phyloP scores from a whole-genome alignment of 2,113 vertebrate genomes.

The Engraulis encrasicolus region DNA sequence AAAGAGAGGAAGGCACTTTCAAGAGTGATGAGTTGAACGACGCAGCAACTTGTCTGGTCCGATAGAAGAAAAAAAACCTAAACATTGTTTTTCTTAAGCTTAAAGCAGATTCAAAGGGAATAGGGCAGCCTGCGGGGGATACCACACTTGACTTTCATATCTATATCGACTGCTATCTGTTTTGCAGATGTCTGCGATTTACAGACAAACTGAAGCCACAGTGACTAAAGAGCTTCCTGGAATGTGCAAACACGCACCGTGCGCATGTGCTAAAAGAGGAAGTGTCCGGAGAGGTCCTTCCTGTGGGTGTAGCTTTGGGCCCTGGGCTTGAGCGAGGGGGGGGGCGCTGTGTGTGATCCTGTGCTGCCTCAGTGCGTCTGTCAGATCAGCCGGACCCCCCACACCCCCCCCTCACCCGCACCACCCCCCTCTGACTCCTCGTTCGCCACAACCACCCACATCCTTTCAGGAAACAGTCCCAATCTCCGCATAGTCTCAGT shows the following conservation, averaged over 20 bases:
- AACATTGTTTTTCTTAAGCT: background rate
- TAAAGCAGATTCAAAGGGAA: background rate
- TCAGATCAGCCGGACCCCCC: conserved; percentile 10
- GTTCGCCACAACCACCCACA: conserved; percentile 9
- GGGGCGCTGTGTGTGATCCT: conserved; percentile 56
- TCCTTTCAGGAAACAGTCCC: background rate
- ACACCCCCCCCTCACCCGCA: background rate
- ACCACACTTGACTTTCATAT: background rate
- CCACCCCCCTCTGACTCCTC: background rate
- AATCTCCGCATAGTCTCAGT: background rate
- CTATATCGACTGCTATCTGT: background rate
- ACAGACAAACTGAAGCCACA: conserved; percentile 6
- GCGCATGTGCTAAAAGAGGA: conserved; percentile 53
- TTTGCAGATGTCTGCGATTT: conserved; percentile 7
- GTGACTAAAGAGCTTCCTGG: background rate
- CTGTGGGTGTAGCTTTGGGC: conserved; percentile 61
- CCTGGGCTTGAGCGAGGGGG: conserved; percentile 44
- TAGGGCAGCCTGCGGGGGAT: too few species aligned
- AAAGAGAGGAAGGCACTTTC: background rate
- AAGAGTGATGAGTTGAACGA: background rate
- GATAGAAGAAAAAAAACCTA: background rate
- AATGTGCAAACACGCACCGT: background rate
- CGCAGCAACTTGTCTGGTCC: background rate
- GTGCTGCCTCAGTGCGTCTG: conserved; percentile 30
- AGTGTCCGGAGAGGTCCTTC: conserved; percentile 63